Evolutionary conservation across 2,797 vertebrate genomes (phyloP), one percentile per base, ranked within the genome.

Genomic region (Tiaroga cobitis): DNA sequence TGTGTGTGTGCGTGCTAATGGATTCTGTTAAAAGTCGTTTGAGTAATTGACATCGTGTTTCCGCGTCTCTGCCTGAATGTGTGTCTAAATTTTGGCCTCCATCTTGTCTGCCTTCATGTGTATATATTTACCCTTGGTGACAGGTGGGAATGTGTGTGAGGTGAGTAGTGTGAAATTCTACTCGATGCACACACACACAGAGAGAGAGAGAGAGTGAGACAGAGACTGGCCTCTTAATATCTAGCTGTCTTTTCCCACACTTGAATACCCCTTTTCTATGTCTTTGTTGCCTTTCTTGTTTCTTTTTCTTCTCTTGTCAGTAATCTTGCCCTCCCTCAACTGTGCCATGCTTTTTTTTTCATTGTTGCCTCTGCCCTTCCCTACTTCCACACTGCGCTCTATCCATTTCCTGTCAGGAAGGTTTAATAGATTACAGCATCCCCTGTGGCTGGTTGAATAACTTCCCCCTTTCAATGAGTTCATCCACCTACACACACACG

Each of bases 141-240:
- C 95, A 95, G 94, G 94, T 95, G 95, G 93, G 95, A 95, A 96
- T 96, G 93, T 93, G 90, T 89, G 90, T 91, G 93, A 93, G 93
- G 92, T 93, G 91, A 94, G 92, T 92, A 92, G 93, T 93, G 92
- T 90, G 94, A 95, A 95, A 95, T 91, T 93, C 89, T 93, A 94
- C 91, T 92, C 92, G 82, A 73, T 80, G 10, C 81, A 87, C 90
- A n/a, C 82, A 78, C 87, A 88, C 89, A 91, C 89, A 89, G 3
- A 34, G 32, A 34, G 41, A 41, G 41, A 43, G 41, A 43, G 41
- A 43, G 41, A 43, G 41, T 3, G 41, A 11, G 43, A 46, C 11
- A 46, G 24, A 65, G n/a, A 43, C 61, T 61, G 67, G 54, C 34
- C 65, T 51, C 65, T 80, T 54, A 46, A 49, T 69, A 49, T 75